Evolutionary conservation across 2,797 vertebrate species (phyloP).

Genomic region (Cuculus canorus): DNA sequence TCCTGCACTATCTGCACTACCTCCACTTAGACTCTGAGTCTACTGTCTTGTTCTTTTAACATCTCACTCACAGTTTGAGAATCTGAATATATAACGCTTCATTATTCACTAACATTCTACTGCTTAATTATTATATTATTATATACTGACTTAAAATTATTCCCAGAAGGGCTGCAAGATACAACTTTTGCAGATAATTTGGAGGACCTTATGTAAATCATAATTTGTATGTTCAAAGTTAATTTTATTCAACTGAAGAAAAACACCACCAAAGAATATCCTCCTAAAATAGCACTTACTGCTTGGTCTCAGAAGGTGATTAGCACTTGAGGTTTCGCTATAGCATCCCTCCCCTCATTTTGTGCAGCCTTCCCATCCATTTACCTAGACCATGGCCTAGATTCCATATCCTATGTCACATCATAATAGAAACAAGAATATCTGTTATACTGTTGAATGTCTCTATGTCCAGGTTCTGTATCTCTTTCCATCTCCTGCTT

Average conservation of each 20-base stretch:
- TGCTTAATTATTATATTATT: too few species aligned
- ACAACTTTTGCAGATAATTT: not conserved
- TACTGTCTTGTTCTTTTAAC: not conserved
- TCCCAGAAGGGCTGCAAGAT: not conserved
- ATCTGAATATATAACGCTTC: not conserved
- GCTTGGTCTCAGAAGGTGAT: not conserved
- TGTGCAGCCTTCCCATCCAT: not conserved
- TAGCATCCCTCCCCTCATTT: not conserved
- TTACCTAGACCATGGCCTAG: not conserved
- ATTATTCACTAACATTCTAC: not conserved
- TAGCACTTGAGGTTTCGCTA: not conserved
- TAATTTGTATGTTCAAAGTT: not conserved
- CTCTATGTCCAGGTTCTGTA: not conserved
- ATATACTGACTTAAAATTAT: not conserved
- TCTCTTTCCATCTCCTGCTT: not conserved
- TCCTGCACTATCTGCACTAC: not conserved
- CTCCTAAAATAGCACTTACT: not conserved
- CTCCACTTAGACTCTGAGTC: not conserved
- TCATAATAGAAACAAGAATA: not conserved
- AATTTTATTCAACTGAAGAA: not conserved
- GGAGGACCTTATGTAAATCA: not conserved
- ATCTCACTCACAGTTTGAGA: not conserved
- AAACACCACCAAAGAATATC: not conserved
- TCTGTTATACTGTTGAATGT: not conserved
- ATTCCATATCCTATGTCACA: not conserved